A percentile compares a stretch with the other conserved stretches of the same genome.
Conservation (phyloP, 1,140 invertebrate genomes). For the Hyphantria cunea region DNA sequence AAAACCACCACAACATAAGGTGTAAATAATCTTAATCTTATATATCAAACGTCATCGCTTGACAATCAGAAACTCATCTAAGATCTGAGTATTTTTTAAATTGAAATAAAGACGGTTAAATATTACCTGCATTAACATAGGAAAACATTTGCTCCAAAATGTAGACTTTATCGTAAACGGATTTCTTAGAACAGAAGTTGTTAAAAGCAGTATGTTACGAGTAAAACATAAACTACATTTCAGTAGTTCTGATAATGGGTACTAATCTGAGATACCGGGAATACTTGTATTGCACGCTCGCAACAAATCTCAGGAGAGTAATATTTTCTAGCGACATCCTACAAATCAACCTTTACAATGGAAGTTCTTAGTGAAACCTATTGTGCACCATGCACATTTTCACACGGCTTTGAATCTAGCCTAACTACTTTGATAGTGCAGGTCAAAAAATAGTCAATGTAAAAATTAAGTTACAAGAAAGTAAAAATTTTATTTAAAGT, state of each 20-base stretch:
- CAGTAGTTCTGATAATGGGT: no score
- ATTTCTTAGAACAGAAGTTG: not conserved
- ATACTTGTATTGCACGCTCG: slow-evolving; percentile 22
- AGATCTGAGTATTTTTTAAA: no score
- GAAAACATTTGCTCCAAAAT: no score
- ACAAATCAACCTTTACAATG: slow-evolving; percentile 40
- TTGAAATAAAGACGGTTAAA: no score
- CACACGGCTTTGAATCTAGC: slow-evolving; percentile 20
- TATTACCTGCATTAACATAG: no score
- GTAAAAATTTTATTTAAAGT: no score
- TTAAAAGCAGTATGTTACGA: not conserved
- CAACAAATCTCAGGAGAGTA: slow-evolving; percentile 32
- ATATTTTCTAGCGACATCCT: slow-evolving; percentile 32
- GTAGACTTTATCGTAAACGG: not conserved
- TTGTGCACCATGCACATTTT: slow-evolving; percentile 35
- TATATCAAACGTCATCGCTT: no score
- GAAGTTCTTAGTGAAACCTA: slow-evolving; percentile 34
- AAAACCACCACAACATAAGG: no score
- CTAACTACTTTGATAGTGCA: slow-evolving; percentile 30
- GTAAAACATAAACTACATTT: not conserved
- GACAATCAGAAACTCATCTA: no score
- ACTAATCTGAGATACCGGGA: slow-evolving; percentile 5
- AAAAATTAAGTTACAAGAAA: no score
- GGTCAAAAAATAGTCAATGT: no score
- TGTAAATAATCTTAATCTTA: no score